Evolutionary conservation across 2,888 invertebrate species (phyloP).

Genomic region (Caenorhabditis uteleia): DNA sequence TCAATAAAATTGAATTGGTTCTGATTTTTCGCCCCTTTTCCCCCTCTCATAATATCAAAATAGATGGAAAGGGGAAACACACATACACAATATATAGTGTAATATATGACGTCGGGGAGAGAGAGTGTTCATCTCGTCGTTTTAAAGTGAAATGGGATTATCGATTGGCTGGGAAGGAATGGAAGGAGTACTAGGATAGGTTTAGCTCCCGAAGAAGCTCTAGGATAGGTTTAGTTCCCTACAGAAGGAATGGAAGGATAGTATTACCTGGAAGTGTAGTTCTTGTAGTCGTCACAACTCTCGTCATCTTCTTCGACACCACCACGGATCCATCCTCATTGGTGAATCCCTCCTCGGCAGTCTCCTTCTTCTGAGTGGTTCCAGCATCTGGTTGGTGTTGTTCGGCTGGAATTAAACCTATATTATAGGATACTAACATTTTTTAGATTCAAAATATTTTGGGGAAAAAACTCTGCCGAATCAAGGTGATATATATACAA

Average conservation of each 20-base stretch:
- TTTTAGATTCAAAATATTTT: no score
- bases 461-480: not conserved
- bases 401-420: slow-evolving; percentile 18
- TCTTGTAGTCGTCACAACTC: slow-evolving; percentile 68
- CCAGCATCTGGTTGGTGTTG: slow-evolving; percentile 29
- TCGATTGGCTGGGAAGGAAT: no score
- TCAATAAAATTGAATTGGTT: not conserved
- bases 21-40: not conserved
- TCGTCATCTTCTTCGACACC: slow-evolving; percentile 68
- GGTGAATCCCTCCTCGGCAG: slow-evolving; percentile 68
- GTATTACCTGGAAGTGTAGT: slow-evolving; percentile 63
- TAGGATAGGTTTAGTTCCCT: no score
- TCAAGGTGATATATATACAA: not conserved
- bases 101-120: no score
- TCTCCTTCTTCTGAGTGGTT: slow-evolving; percentile 64
- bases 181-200: no score
- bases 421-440: not conserved
- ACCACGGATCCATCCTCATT: slow-evolving; percentile 68
- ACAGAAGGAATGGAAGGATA: no score
- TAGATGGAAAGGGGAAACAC: no score
- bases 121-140: no score
- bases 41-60: no score
- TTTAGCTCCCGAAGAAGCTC: no score
- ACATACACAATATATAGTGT: no score
- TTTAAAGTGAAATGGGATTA: no score